Evolutionary conservation across 2,888 invertebrate species (phyloP), one percentile per base, ranked within the genome.

Genomic region (Petrolisthes manimaculis): DNA sequence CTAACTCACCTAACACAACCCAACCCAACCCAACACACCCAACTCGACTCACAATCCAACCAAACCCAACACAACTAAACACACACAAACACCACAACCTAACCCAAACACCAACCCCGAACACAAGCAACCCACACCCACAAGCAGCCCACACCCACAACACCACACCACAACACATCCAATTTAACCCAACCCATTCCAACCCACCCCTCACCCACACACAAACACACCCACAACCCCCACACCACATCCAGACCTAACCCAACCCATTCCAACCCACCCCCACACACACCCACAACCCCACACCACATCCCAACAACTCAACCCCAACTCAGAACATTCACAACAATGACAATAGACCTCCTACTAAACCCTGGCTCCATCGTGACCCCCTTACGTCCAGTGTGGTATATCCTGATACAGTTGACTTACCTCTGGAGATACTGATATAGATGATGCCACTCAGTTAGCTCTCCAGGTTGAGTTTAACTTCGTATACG

Each of bases 271-370:
- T 8, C 14, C 61, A 61, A 9, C 9, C 61, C 61, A 61, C 9
- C 61, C 61, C 14, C 14, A 61, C 8, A 14, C 14, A 61, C 61
- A 9, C n/a, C n/a, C n/a, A n/a, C n/a, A n/a, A n/a, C n/a, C n/a
- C n/a, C n/a, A n/a, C n/a, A n/a, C n/a, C n/a, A n/a, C n/a, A n/a
- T n/a, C n/a, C n/a, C n/a, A n/a, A n/a, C n/a, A n/a, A n/a, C n/a
- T n/a, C n/a, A n/a, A n/a, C n/a, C n/a, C n/a, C n/a, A n/a, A n/a
- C n/a, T n/a, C n/a, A n/a, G n/a, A n/a, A n/a, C n/a, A 75, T 2
- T 4, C 61, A 6, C 61, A 12, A 71, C 9, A 80, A 89, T 89
- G 89, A 82, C 89, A n/a, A 74, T 89, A 8, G 89, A 89, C 85
- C n/a, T 89, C 12, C 18, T 85, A 21, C 9, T 51, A 9, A 83